Conservation (phyloP, 2,113 vertebrate genomes). For the Grallaria varia region DNA sequence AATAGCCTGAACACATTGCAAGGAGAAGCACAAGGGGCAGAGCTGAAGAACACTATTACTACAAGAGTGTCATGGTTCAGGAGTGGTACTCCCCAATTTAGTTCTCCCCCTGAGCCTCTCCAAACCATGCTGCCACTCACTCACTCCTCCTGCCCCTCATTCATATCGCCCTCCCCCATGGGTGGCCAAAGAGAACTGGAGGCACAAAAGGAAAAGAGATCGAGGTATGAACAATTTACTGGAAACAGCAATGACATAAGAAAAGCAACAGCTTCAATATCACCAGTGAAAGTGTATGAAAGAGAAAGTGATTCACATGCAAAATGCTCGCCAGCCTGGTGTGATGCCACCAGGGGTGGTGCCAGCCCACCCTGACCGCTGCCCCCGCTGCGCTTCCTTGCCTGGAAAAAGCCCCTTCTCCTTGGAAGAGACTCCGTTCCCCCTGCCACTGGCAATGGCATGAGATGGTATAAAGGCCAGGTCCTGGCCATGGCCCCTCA, state of each 20-base stretch:
- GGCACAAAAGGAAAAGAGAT: not conserved
- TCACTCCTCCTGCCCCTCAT: not conserved
- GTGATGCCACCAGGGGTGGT: too few relatives aligned
- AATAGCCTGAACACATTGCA: accelerated
- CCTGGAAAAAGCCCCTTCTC: not conserved
- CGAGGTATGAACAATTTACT: not conserved
- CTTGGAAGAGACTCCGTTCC: not conserved
- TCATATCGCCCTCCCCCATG: too few relatives aligned
- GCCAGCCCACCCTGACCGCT: not conserved
- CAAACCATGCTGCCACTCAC: not conserved
- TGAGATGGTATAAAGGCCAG: too few relatives aligned
- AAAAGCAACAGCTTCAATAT: not conserved
- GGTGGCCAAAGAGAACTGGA: not conserved
- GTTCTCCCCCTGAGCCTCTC: not conserved
- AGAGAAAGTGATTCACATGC: too few relatives aligned
- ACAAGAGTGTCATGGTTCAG: not conserved
- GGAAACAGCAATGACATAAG: not conserved
- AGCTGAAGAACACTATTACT: not conserved
- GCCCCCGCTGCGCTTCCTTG: not conserved
- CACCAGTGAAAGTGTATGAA: not conserved
- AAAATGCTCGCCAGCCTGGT: not conserved
- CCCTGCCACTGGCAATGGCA: not conserved
- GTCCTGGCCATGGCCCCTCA: not conserved
- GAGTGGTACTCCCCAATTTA: not conserved
- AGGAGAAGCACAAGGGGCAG: not conserved